Evolutionary conservation across 1,140 invertebrate genomes (phyloP).

Genomic region (Dendroctonus ponderosae): DNA sequence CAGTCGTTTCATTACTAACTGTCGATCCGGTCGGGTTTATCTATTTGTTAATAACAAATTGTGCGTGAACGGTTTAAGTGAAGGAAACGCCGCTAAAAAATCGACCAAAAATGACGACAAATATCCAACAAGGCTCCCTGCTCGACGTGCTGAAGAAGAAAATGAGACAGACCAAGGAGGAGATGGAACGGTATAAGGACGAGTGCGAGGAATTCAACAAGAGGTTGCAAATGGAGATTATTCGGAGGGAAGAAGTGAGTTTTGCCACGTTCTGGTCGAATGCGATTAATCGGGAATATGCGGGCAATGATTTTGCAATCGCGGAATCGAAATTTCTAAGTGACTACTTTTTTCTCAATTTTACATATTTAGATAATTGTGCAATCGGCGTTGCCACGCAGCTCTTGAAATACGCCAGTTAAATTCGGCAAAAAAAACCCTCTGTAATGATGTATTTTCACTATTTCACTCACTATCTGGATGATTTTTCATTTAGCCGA

Average conservation of each 20-base stretch:
- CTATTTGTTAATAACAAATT: slow-evolving; percentile 8
- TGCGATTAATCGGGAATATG: too few species aligned
- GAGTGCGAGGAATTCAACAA: slow-evolving; percentile 91
- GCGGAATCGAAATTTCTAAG: too few species aligned
- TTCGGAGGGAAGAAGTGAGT: slow-evolving; percentile 93
- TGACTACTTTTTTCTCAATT: too few species aligned
- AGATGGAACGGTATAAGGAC: slow-evolving; percentile 96
- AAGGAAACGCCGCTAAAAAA: slow-evolving; percentile 5
- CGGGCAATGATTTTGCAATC: too few species aligned
- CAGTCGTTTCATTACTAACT: slow-evolving; percentile 31
- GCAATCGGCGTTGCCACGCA: too few species aligned
- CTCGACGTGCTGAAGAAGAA: slow-evolving; percentile 98
- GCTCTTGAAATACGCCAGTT: too few species aligned
- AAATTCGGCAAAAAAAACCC: too few species aligned
- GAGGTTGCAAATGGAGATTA: slow-evolving; percentile 84
- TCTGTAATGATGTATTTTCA: too few species aligned
- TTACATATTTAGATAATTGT: too few species aligned
- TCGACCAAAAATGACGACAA: slow-evolving; percentile 69
- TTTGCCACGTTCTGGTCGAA: slow-evolving; percentile 33
- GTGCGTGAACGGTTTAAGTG: slow-evolving; percentile 22
- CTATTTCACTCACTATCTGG: too few species aligned
- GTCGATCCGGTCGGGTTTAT: slow-evolving; percentile 15
- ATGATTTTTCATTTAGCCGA: too few species aligned
- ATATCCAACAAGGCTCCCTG: slow-evolving; percentile 81
- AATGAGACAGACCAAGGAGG: slow-evolving; percentile 97